A percentile compares a stretch with the other conserved stretches of the same genome.
phyloP scores from a whole-genome alignment of 2,797 vertebrate species.

The Gallinago nigripennis region DNA sequence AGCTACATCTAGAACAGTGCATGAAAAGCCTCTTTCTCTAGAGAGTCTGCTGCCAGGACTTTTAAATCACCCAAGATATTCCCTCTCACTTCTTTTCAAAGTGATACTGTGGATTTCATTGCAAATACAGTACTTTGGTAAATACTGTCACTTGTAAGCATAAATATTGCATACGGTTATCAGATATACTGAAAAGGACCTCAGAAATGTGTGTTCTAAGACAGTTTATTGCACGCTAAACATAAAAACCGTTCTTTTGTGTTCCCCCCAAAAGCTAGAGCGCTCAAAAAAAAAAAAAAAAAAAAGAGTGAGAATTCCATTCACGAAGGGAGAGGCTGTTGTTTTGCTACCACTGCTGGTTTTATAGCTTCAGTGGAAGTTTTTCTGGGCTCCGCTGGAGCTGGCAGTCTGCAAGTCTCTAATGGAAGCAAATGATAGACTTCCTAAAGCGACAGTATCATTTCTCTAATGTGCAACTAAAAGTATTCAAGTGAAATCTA shows the following conservation, averaged over 20 bases:
- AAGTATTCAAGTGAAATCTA: constrained; percentile 65
- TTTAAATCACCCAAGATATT: not conserved
- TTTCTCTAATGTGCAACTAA: constrained; percentile 59
- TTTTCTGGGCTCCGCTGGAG: constrained; percentile 2
- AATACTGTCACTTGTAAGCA: not conserved
- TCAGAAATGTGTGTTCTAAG: not conserved
- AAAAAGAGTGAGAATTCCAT: not conserved
- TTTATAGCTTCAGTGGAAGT: not conserved
- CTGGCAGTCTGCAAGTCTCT: constrained; percentile 10
- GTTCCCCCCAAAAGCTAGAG: not conserved
- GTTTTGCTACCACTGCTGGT: not conserved
- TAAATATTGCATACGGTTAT: not conserved
- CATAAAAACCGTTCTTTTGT: not conserved
- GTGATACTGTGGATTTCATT: not conserved
- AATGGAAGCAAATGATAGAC: constrained; percentile 68
- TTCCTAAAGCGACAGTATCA: constrained; percentile 47
- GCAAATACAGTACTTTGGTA: not conserved
- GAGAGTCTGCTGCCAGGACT: not conserved
- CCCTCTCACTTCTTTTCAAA: not conserved
- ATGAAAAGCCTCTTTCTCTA: not conserved
- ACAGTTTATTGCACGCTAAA: not conserved
- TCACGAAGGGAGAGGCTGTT: not conserved
- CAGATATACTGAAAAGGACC: not conserved
- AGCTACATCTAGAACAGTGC: not conserved
- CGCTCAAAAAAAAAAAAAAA: not conserved